Conservation (phyloP, 2,113 vertebrate genomes). For the Chaetura pelagica region DNA sequence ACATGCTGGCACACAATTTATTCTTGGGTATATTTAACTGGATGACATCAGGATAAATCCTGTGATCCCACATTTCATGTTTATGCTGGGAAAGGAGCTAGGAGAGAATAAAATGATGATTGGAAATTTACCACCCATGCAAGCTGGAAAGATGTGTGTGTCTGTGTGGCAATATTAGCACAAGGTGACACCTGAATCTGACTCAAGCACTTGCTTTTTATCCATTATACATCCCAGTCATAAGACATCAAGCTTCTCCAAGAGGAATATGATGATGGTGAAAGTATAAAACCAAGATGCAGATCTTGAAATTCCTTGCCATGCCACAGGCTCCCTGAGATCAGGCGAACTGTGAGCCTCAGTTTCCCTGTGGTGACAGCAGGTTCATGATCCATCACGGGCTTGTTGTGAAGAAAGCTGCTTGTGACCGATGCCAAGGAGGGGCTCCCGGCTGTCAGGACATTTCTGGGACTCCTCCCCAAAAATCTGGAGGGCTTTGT, state of each 20-base stretch:
- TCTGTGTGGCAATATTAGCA: background rate
- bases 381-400: background rate
- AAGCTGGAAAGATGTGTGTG: background rate
- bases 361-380: background rate
- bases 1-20: background rate
- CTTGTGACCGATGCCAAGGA: background rate
- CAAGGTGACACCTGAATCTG: background rate
- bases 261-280: background rate
- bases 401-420: background rate
- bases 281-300: background rate
- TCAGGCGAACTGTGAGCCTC: background rate
- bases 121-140: background rate
- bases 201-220: background rate
- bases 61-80: background rate
- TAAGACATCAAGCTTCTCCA: background rate
- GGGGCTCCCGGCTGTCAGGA: too few species aligned
- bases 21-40: slow-evolving; percentile 6
- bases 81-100: background rate
- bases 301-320: background rate
- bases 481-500: too few species aligned
- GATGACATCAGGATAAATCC: background rate
- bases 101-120: background rate
- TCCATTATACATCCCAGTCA: background rate
- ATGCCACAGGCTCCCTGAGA: background rate
- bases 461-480: too few species aligned